Percentiles rank a stretch among this genome's conserved stretches.
These are phyloP conservation scores for Piaya cayana DNA, from an alignment of 2,113 vertebrate genomes.

Conservation along the genomic window DNA sequence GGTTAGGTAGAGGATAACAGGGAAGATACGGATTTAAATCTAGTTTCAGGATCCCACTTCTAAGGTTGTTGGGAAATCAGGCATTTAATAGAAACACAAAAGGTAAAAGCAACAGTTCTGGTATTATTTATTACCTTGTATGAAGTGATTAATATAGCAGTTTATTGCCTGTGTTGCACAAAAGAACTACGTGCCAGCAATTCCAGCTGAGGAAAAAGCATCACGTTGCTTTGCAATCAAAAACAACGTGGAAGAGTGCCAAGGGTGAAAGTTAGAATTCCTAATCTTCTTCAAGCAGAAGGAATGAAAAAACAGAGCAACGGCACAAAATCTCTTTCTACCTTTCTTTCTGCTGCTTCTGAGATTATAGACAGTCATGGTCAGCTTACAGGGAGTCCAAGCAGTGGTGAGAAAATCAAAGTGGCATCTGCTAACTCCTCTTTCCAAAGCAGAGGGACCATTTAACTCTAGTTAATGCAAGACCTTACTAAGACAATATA, in stretches of 20 bases:
- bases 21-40: neutral
- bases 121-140: neutral
- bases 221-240: conserved; percentile 65
- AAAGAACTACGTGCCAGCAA: conserved; percentile 33
- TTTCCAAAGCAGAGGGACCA: neutral
- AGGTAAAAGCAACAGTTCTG: neutral
- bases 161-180: conserved; percentile 48
- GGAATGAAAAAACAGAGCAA: neutral
- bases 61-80: neutral
- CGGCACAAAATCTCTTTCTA: neutral
- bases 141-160: conserved; percentile 28
- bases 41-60: neutral
- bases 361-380: neutral
- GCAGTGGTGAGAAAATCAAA: neutral
- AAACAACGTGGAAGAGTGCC: conserved; percentile 45
- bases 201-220: conserved; percentile 44
- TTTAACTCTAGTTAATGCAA: neutral
- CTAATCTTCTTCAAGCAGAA: neutral
- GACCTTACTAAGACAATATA: neutral
- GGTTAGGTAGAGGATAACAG: neutral
- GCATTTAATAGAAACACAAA: neutral
- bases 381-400: neutral
- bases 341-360: neutral
- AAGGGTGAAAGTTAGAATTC: conserved; percentile 64
- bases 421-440: neutral